phyloP scores from a whole-genome alignment of 2,113 vertebrate species.

The Saguinus midas region DNA sequence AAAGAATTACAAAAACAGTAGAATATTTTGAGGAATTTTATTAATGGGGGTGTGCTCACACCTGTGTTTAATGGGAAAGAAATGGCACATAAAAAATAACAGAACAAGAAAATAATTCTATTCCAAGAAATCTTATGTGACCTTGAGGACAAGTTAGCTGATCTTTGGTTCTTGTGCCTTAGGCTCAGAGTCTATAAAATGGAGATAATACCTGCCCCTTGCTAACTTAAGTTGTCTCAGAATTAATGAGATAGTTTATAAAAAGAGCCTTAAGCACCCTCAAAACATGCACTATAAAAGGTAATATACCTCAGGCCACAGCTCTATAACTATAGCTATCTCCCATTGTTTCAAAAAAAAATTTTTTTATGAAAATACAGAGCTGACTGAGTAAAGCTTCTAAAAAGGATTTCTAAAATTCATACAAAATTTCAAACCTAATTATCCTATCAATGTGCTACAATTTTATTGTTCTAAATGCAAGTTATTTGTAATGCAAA shows the following conservation, averaged over 20 bases:
- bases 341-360: background rate
- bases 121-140: background rate
- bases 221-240: constrained; percentile 43
- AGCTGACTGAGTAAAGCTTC: background rate
- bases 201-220: constrained; percentile 6
- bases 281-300: constrained; percentile 71
- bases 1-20: background rate
- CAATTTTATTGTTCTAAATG: background rate
- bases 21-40: background rate
- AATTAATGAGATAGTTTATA: constrained; percentile 64
- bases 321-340: constrained; percentile 11
- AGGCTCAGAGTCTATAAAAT: constrained; percentile 41
- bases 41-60: rapidly evolving
- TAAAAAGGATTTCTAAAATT: constrained; percentile 14
- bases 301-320: constrained; percentile 55
- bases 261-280: constrained; percentile 69
- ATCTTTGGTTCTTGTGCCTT: background rate
- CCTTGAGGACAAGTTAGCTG: constrained; percentile 20
- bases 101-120: background rate
- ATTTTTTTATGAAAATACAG: background rate
- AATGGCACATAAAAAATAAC: background rate
- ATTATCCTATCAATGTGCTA: background rate
- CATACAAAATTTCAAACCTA: background rate
- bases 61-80: background rate
- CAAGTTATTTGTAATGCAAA: background rate